These are phyloP conservation scores for Nomia melanderi DNA, from an alignment of 1,140 invertebrate genomes.

Conservation along the genomic window DNA sequence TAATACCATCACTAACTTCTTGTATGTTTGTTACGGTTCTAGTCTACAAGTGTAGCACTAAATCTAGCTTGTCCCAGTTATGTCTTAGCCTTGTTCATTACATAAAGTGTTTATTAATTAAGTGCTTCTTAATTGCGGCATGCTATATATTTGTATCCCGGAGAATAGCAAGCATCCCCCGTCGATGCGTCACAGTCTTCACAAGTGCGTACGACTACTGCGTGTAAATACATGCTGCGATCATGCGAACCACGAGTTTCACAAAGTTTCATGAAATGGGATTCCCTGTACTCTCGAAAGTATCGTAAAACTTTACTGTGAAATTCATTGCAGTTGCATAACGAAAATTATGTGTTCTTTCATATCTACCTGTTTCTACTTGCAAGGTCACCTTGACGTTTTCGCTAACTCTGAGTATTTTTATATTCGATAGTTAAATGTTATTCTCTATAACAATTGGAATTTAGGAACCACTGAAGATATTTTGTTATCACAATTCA, in stretches of 20 bases:
- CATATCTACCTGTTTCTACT: too few relatives aligned
- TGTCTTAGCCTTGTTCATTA: conserved; percentile 31
- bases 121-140: conserved; percentile 60
- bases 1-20: background rate
- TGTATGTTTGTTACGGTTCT: background rate
- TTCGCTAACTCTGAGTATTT: too few relatives aligned
- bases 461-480: too few relatives aligned
- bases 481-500: too few relatives aligned
- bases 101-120: conserved; percentile 60
- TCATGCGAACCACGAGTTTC: background rate
- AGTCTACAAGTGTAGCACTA: conserved; percentile 55
- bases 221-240: background rate
- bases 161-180: conserved; percentile 14
- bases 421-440: too few relatives aligned
- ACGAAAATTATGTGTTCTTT: too few relatives aligned
- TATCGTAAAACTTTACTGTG: background rate
- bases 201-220: too few relatives aligned
- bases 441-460: too few relatives aligned
- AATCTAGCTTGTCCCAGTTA: conserved; percentile 48
- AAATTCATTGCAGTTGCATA: background rate
- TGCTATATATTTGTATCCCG: conserved; percentile 23
- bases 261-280: background rate
- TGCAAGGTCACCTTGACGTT: too few relatives aligned
- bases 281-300: background rate
- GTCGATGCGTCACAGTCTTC: background rate